Evolutionary conservation across 2,797 vertebrate genomes (phyloP), one percentile per base, ranked within the genome.

Genomic region (Fistularia tabacaria): DNA sequence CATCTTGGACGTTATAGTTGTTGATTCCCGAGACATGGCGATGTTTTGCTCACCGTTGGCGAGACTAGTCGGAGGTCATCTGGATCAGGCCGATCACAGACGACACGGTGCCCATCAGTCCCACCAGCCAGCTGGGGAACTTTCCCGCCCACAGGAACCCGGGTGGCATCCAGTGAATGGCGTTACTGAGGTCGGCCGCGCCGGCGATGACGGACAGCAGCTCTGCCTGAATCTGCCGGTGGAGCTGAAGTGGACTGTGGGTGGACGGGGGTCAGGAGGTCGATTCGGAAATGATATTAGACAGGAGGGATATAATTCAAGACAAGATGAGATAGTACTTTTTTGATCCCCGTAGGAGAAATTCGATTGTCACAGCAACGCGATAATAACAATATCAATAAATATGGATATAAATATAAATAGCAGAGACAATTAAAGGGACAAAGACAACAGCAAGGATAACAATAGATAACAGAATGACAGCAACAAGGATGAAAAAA

Each of bases 141-240:
- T 12, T 57, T 41, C 95, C 94, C 0, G 93, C 94, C 96, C 96
- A 98, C 2, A 98, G 86, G 54, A 97, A 85, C 0, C 97, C 97
- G 0, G 88, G 85, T 0, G 96, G 94, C 90, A 99, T 91, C 96
- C 97, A 98, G 51, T 99, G 95, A 75, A 98, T 55, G 0, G 96
- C 94, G 0, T 98, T 98, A 71, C 79, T 79, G 51, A 99, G 87
- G 81, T 98, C 97, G 0, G 93, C 93, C 73, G 84, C 1, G 48
- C 85, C 81, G 62, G 90, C 83, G 51, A 96, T 38, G 49, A 96
- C 50, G 11, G 77, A 88, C 44, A 98, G 64, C 0, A 84, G 39
- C 78, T 98, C 95, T 0, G 75, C 72, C 69, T 36, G 80, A 58
- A 92, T 84, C 79, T 84, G 87, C 7, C 56, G 82, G 64, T 46